phyloP scores from a whole-genome alignment of 2,797 vertebrate genomes.

The Cephalopachus bancanus region DNA sequence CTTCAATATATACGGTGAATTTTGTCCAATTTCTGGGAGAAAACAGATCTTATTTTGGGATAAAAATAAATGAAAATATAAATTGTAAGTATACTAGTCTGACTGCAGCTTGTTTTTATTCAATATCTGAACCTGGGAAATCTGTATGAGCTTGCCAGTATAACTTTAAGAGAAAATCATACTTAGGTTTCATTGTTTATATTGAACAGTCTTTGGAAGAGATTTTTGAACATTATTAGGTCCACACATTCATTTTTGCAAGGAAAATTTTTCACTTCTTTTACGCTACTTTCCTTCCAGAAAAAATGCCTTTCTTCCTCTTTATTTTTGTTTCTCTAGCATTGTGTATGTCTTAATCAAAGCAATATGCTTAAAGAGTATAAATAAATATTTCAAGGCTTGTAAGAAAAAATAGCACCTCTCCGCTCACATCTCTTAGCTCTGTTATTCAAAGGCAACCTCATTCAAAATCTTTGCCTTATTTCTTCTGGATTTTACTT shows the following conservation, averaged over 20 bases:
- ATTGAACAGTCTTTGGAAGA: neutral
- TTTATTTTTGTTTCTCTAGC: conserved; percentile 42
- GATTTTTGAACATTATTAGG: neutral
- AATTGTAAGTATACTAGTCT: conserved; percentile 1
- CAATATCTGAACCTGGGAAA: neutral
- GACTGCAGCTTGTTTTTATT: neutral
- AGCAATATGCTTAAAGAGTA: neutral
- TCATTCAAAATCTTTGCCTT: neutral
- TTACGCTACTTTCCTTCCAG: too few species aligned
- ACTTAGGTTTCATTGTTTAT: neutral
- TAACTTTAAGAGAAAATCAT: neutral
- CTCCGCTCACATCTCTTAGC: neutral
- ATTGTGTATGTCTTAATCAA: neutral
- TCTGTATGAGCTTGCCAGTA: neutral
- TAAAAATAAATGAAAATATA: neutral
- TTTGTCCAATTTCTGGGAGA: neutral
- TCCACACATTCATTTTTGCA: neutral
- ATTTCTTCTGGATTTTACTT: neutral
- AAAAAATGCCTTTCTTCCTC: neutral
- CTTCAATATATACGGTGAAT: conserved; percentile 1
- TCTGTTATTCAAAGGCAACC: neutral
- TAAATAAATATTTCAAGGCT: neutral
- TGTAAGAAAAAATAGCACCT: neutral
- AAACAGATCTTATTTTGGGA: neutral
- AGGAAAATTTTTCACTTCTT: conserved; percentile 5